Evolutionary conservation across 2,888 invertebrate species (phyloP).

Genomic region (Leptura quadrifasciata): DNA sequence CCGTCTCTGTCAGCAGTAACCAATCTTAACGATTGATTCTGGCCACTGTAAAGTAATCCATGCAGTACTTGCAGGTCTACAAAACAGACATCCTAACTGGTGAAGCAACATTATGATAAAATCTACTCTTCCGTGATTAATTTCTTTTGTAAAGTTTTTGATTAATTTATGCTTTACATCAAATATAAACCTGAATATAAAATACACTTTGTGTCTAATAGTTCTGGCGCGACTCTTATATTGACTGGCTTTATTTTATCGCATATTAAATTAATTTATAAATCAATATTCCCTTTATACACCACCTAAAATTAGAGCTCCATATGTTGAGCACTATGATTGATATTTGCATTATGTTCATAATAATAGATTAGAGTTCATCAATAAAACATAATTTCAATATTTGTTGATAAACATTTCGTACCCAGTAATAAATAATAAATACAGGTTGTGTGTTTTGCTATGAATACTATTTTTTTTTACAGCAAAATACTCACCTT

Average conservation of each 20-base stretch:
- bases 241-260: neutral
- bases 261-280: neutral
- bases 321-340: neutral
- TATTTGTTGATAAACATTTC: neutral
- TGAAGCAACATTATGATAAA: no score
- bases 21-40: no score
- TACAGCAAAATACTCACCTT: neutral
- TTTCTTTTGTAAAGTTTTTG: no score
- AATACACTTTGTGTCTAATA: neutral
- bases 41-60: no score
- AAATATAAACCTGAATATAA: neutral
- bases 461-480: neutral
- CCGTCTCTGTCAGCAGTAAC: no score
- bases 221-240: neutral
- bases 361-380: neutral
- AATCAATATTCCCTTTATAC: neutral
- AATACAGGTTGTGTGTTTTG: neutral
- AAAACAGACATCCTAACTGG: no score
- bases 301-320: constrained; percentile 7
- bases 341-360: neutral
- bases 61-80: no score
- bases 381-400: neutral
- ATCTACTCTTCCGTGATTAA: no score
- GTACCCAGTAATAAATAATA: neutral
- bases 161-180: no score